phyloP scores from a whole-genome alignment of 1,140 invertebrate genomes.

The Drosophila teissieri region DNA sequence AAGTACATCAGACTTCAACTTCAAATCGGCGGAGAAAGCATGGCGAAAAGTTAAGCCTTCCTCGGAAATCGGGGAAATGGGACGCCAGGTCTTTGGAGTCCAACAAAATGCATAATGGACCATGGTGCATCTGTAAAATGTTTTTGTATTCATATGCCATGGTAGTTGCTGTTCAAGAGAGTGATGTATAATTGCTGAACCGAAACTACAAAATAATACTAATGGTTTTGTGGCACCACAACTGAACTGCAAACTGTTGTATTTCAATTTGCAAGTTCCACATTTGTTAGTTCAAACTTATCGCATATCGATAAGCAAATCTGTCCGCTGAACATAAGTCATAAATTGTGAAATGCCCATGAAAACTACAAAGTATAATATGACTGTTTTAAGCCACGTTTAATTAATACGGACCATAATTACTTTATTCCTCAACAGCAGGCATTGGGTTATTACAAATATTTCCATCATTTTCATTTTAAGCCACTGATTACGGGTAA shows the following conservation, averaged over 20 bases:
- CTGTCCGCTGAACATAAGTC: too few species aligned
- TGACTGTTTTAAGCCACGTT: background rate
- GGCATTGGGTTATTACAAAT: background rate
- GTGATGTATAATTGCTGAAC: too few species aligned
- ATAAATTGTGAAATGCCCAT: too few species aligned
- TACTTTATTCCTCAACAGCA: background rate
- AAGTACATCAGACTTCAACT: slow-evolving; percentile 5
- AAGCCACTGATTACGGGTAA: background rate
- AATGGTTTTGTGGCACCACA: too few species aligned
- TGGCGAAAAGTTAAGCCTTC: slow-evolving; percentile 13
- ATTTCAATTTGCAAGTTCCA: too few species aligned
- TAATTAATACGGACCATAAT: background rate
- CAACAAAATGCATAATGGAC: background rate
- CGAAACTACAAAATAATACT: too few species aligned
- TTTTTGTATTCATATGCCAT: too few species aligned
- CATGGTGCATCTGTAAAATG: too few species aligned
- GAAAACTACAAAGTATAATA: background rate
- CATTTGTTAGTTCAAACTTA: too few species aligned
- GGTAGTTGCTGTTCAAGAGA: too few species aligned
- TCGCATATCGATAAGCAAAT: too few species aligned
- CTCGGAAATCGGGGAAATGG: slow-evolving; percentile 7
- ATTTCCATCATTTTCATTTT: background rate
- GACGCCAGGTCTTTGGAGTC: background rate
- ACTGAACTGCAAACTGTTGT: too few species aligned
- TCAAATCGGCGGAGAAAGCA: slow-evolving; percentile 42